Percentiles rank a stretch among this genome's conserved stretches.
phyloP scores from a whole-genome alignment of 1,140 invertebrate genomes.

The Protaetia brevitarsis region DNA sequence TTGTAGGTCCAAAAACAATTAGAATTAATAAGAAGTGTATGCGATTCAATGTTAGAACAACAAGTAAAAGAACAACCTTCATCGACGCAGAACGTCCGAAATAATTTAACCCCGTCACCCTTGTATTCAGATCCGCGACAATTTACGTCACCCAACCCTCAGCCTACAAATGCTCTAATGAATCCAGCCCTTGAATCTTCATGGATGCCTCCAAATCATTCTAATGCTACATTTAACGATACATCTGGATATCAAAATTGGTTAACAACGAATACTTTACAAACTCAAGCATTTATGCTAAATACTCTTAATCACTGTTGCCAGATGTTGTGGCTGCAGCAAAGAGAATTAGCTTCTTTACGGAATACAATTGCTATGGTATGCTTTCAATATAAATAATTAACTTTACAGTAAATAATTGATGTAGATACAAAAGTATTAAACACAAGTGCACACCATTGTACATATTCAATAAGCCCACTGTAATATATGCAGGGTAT shows the following conservation, averaged over 20 bases:
- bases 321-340: slow-evolving; percentile 52
- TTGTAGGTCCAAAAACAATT: slow-evolving; percentile 46
- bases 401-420: too few species aligned
- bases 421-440: too few species aligned
- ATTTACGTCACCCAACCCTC: slow-evolving; percentile 33
- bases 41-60: slow-evolving; percentile 45
- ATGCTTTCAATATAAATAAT: slow-evolving; percentile 25
- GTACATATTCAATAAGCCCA: too few species aligned
- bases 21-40: slow-evolving; percentile 45
- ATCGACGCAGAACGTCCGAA: slow-evolving; percentile 39
- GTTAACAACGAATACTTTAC: slow-evolving; percentile 45
- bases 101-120: slow-evolving; percentile 44
- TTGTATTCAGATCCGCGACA: slow-evolving; percentile 40
- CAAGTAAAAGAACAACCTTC: slow-evolving; percentile 26
- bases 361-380: slow-evolving; percentile 43
- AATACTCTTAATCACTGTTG: slow-evolving; percentile 52
- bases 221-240: neutral
- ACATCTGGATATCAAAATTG: slow-evolving; percentile 38
- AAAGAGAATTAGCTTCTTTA: slow-evolving; percentile 48
- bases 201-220: slow-evolving; percentile 21
- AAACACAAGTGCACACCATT: too few species aligned
- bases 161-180: slow-evolving; percentile 34
- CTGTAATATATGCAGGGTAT: too few species aligned
- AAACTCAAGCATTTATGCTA: slow-evolving; percentile 50
- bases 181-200: slow-evolving; percentile 31